Conservation (phyloP, 2,113 vertebrate species). For the Kryptolebias marmoratus region DNA sequence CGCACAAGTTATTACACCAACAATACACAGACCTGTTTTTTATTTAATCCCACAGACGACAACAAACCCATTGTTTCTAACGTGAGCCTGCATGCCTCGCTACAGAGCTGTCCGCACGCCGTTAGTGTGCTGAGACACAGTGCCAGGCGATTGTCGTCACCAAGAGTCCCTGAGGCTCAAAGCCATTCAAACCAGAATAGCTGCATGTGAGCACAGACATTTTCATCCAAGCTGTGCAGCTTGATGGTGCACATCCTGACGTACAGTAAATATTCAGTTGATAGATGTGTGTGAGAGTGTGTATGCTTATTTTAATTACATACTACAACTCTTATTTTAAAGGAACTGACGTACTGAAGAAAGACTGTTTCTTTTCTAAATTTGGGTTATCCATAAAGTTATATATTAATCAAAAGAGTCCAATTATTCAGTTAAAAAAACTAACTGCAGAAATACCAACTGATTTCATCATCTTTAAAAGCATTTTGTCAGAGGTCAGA, state of each 20-base stretch:
- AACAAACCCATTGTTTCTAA: not conserved
- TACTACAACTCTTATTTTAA: not conserved
- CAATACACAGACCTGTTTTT: not conserved
- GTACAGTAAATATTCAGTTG: not conserved
- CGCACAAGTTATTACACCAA: slow-evolving; percentile 8
- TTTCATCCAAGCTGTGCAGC: slow-evolving; percentile 4
- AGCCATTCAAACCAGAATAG: slow-evolving; percentile 32
- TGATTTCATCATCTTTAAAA: no score
- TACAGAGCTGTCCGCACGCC: slow-evolving; percentile 31
- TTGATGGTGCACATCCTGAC: not conserved
- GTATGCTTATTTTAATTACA: not conserved
- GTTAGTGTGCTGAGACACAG: slow-evolving; percentile 53
- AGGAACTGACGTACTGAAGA: not conserved
- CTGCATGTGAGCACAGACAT: slow-evolving; percentile 19
- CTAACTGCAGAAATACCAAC: no score
- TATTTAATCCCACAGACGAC: not conserved
- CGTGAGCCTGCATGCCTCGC: slow-evolving; percentile 30
- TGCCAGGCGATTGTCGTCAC: slow-evolving; percentile 58
- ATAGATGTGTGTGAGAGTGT: not conserved
- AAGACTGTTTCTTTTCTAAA: no score
- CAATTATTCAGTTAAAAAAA: no score
- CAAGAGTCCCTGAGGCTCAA: slow-evolving; percentile 44
- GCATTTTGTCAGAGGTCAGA: no score
- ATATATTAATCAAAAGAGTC: no score
- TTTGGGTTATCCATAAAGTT: no score